Evolutionary conservation across 1,140 invertebrate species (phyloP).

Genomic region (Steinernema khuongi): DNA sequence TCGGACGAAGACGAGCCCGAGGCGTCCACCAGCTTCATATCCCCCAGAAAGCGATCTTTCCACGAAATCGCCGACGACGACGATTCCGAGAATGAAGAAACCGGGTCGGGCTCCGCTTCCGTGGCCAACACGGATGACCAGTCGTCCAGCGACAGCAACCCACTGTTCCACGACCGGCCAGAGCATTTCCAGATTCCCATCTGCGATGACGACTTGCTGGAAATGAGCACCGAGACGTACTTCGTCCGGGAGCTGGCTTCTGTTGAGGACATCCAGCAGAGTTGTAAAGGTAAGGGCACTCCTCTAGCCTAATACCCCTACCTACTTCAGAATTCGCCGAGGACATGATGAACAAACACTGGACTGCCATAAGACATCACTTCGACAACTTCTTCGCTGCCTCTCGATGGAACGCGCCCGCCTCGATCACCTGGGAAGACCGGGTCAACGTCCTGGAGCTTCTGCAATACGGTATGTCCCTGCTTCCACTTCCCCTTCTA

Average conservation of each 20-base stretch:
- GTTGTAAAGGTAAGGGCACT: background rate
- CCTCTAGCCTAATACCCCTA: background rate
- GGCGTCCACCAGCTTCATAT: background rate
- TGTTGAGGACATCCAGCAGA: background rate
- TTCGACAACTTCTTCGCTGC: constrained; percentile 8
- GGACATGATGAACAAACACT: constrained; percentile 4
- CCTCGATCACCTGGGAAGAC: background rate
- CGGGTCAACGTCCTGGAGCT: background rate
- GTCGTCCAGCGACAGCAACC: background rate
- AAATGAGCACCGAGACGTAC: background rate
- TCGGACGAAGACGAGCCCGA: background rate
- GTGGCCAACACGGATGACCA: background rate
- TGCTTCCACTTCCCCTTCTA: background rate
- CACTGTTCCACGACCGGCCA: background rate
- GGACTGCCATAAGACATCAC: background rate
- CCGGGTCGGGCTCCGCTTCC: too few relatives aligned
- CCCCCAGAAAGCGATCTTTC: background rate
- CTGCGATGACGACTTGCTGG: constrained; percentile 2
- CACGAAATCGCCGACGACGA: background rate
- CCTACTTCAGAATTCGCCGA: background rate
- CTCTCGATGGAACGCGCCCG: background rate
- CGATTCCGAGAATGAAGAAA: too few relatives aligned
- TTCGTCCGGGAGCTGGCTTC: constrained; percentile 5
- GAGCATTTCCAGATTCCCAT: background rate
- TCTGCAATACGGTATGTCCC: background rate